Conservation (phyloP, 2,113 vertebrate genomes). For the Erythrocercus mccallii region DNA sequence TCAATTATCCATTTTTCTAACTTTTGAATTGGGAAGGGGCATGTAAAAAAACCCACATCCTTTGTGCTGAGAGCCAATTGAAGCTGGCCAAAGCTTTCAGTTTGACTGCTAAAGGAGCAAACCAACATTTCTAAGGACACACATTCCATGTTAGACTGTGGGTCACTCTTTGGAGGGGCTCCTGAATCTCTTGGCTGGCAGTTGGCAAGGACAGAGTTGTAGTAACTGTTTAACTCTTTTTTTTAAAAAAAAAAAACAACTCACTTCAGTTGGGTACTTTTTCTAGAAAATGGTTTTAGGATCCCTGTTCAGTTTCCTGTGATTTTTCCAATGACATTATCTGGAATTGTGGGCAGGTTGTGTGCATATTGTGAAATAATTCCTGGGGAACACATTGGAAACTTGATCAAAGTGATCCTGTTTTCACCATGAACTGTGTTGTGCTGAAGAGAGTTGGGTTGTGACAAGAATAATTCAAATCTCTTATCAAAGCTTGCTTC, state of each 20-base stretch:
- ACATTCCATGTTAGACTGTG: accelerated
- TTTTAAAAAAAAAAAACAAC: background rate
- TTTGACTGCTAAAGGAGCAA: background rate
- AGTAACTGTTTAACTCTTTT: background rate
- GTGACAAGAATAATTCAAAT: background rate
- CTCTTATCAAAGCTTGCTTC: background rate
- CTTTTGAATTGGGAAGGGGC: background rate
- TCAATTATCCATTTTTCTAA: background rate
- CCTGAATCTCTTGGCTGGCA: background rate
- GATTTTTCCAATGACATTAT: background rate
- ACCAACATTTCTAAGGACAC: background rate
- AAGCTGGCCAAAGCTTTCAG: background rate
- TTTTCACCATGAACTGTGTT: background rate
- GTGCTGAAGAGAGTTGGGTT: background rate
- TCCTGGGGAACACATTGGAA: background rate
- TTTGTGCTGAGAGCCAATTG: background rate
- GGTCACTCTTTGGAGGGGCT: background rate
- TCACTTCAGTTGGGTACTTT: background rate
- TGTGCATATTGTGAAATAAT: background rate
- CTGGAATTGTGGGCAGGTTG: background rate
- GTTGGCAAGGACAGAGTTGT: background rate
- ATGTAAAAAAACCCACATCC: background rate
- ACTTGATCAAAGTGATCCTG: background rate
- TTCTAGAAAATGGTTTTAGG: background rate
- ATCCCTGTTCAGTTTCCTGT: background rate